Base-by-base conservation (phyloP, 2,113 vertebrate species). In the Todiramphus saurophagus region DNA sequence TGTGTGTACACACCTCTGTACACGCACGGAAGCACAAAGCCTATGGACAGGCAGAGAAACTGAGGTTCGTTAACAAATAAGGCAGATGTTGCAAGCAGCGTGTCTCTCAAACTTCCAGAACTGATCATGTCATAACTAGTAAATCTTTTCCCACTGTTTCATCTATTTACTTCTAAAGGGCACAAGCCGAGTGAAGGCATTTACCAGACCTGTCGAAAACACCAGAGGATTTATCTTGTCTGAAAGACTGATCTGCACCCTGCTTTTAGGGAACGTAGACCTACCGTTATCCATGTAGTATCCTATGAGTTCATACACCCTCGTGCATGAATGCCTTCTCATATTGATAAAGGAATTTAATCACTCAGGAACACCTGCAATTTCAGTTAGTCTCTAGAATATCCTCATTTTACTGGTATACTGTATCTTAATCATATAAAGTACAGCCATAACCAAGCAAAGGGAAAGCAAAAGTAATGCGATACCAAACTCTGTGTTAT, bases 1-100 rank as follows among this genome's bases (percentile, higher is more conserved):
- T 13, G 6, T 31, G 25, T 19, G 0, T 7, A 44, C 3, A 43
- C 11, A 19, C 13, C 33, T 1, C 2, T 21, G 43, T 3, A 63
- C 6, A 33, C 5, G 16, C 18, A 69, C 50, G 11, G 9, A 24
- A 44, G 30, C 9, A 24, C 27, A 59, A 44, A 9, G 16, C 58
- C 31, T 2, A 21, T 14, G 30, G 12, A 31, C 9, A 51, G 35
- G 13, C 14, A 86, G 41, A 31, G 66, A 81, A 60, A 37, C 4
- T 33, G 7, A 63, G 9, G 37, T 1, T 68, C 48, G 24, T 37
- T 9, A 30, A 76, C 16, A 16, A 43, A 19, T 2, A 25, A 56
- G 55, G 55, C 13, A 89, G 27, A 35, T 33, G 18, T 9, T 53
- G 14, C 13, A 85, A 63, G 46, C 39, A 70, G 50, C 5, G 21